These are phyloP conservation scores for Mesoclemmys tuberculata DNA, from an alignment of 2,113 vertebrate species.

Conservation along the genomic window DNA sequence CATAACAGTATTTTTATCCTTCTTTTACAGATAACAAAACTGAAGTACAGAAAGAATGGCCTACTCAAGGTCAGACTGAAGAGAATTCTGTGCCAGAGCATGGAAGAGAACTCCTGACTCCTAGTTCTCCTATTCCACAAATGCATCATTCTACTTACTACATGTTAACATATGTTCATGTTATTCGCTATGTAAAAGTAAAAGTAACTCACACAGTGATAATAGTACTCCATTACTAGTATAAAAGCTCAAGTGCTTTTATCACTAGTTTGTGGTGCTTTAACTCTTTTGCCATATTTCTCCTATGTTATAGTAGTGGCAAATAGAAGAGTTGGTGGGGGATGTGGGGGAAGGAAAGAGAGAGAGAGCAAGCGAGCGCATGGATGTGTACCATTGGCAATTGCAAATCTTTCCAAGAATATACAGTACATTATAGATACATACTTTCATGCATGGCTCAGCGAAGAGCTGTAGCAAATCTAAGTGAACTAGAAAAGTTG, in stretches of 20 bases:
- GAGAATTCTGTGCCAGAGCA: neutral
- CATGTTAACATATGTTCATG: neutral
- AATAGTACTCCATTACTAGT: neutral
- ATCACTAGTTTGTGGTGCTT: neutral
- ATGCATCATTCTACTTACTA: neutral
- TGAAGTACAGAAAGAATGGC: neutral
- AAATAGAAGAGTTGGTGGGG: neutral
- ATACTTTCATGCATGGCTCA: neutral
- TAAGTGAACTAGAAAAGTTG: conserved; percentile 1
- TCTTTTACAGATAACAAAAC: neutral
- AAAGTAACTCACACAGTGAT: neutral
- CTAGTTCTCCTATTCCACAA: neutral
- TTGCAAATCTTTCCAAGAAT: neutral
- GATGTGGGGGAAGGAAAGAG: no score
- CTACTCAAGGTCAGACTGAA: neutral
- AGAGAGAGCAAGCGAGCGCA: neutral
- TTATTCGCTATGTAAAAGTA: neutral
- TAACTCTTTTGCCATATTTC: neutral
- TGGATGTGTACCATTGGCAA: neutral
- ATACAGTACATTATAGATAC: neutral
- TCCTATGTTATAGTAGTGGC: neutral
- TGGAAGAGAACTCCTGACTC: neutral
- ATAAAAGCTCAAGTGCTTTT: neutral
- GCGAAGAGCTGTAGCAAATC: neutral
- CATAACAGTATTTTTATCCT: neutral